Conservation (phyloP, 2,113 vertebrate genomes). For the Ciconia stormi region DNA sequence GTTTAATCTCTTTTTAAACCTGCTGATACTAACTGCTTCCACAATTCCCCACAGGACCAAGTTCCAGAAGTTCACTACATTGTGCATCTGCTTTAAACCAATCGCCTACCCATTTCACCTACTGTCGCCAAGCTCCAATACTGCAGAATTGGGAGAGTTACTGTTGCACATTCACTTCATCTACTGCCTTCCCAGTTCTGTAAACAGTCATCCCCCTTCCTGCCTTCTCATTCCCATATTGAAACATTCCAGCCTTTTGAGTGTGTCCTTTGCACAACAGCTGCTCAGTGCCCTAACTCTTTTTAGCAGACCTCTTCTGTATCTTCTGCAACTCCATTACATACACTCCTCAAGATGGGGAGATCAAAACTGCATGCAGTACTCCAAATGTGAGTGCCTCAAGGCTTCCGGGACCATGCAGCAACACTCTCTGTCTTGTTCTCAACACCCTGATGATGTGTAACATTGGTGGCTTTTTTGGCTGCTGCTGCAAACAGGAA, state of each 20-base stretch:
- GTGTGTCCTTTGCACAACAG: background rate
- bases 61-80: background rate
- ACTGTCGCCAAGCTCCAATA: background rate
- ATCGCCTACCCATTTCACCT: background rate
- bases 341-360: background rate
- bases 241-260: background rate
- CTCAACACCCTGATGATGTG: background rate
- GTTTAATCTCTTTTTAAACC: background rate
- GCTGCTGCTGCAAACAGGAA: slow-evolving; percentile 44
- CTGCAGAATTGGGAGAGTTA: background rate
- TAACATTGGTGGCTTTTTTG: background rate
- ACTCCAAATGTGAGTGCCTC: background rate
- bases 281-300: background rate
- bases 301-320: background rate
- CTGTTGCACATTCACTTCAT: background rate
- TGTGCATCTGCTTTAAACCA: background rate
- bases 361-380: background rate
- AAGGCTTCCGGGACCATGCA: background rate
- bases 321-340: background rate
- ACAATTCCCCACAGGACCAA: background rate
- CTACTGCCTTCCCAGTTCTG: background rate
- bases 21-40: background rate
- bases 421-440: background rate
- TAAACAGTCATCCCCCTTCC: background rate
- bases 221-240: background rate